Conservation (phyloP, 2,797 vertebrate species). For the Oreortyx pictus region DNA sequence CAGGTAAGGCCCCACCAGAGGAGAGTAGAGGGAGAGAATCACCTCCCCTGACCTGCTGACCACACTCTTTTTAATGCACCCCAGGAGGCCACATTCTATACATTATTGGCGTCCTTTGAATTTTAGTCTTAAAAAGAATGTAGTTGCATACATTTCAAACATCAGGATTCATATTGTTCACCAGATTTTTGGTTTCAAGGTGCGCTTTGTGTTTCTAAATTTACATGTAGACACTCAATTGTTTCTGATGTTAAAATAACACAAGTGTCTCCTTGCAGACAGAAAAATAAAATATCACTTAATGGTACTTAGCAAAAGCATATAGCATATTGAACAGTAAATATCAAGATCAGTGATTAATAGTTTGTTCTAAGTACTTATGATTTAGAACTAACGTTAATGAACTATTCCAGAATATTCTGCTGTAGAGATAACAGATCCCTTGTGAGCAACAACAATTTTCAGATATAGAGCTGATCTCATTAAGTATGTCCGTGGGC, state of each 20-base stretch:
- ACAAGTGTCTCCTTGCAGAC: rapidly evolving
- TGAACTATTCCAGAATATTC: background rate
- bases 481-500: background rate
- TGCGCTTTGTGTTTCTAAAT: constrained; percentile 4
- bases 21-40: too few relatives aligned
- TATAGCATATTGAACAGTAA: background rate
- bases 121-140: constrained; percentile 15
- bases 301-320: background rate
- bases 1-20: too few relatives aligned
- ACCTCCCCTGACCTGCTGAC: too few relatives aligned
- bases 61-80: too few relatives aligned
- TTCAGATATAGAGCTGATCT: background rate
- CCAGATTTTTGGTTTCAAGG: constrained; percentile 28
- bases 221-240: background rate
- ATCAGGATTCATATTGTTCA: background rate
- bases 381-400: background rate
- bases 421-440: background rate
- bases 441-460: background rate
- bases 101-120: background rate
- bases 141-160: constrained; percentile 35
- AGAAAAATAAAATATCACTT: background rate
- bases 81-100: background rate
- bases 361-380: background rate
- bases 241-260: background rate
- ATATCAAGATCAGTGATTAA: background rate